phyloP scores from a whole-genome alignment of 2,888 invertebrate genomes.

The Microplitis manilae region DNA sequence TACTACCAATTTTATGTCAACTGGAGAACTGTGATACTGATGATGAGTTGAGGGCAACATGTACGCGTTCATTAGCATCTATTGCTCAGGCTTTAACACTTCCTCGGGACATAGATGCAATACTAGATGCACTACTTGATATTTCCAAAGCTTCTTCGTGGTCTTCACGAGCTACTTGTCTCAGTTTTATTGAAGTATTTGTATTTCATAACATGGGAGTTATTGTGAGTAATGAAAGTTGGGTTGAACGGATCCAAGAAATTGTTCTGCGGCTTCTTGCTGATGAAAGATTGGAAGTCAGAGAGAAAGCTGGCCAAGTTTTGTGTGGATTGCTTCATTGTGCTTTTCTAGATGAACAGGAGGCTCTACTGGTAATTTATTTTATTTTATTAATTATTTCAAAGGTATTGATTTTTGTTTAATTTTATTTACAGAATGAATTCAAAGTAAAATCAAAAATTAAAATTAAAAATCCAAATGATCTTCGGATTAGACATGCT shows the following conservation, averaged over 20 bases:
- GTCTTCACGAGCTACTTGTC: conserved; percentile 79
- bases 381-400: neutral
- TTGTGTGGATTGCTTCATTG: conserved; percentile 91
- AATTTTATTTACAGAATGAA: conserved; percentile 70
- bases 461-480: conserved; percentile 62
- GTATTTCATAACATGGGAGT: conserved; percentile 82
- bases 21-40: conserved; percentile 85
- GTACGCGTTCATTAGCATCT: conserved; percentile 79
- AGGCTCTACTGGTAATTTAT: conserved; percentile 74
- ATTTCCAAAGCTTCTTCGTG: conserved; percentile 75
- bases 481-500: conserved; percentile 80
- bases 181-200: conserved; percentile 81
- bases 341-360: conserved; percentile 80
- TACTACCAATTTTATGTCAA: conserved; percentile 79
- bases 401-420: neutral
- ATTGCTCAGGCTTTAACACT: conserved; percentile 79
- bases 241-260: conserved; percentile 76
- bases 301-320: conserved; percentile 86
- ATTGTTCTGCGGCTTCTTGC: conserved; percentile 80
- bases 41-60: conserved; percentile 81
- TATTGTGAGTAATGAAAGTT: conserved; percentile 73
- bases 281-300: conserved; percentile 84
- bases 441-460: conserved; percentile 75
- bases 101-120: conserved; percentile 75
- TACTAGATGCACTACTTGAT: conserved; percentile 75